phyloP scores from a whole-genome alignment of 2,797 vertebrate genomes.

The Martes flavigula region DNA sequence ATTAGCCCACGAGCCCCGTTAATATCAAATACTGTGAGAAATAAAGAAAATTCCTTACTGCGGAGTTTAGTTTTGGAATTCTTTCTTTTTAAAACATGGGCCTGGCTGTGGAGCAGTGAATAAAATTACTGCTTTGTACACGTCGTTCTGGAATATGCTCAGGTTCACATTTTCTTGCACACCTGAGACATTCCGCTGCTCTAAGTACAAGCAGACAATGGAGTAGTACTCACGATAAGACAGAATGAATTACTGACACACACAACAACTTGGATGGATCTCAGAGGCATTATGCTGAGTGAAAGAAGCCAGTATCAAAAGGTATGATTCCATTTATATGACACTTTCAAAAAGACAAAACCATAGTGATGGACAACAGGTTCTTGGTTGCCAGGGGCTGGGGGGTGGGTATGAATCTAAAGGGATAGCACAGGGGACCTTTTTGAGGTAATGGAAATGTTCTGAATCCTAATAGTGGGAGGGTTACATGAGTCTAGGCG shows the following conservation, averaged over 20 bases:
- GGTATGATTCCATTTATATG: slow-evolving; percentile 19
- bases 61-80: slow-evolving; percentile 49
- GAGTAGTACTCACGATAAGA: slow-evolving; percentile 36
- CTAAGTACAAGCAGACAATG: slow-evolving; percentile 47
- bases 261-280: slow-evolving; percentile 44
- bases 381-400: neutral
- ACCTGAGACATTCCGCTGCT: slow-evolving; percentile 26
- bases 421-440: neutral
- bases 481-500: neutral
- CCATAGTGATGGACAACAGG: neutral
- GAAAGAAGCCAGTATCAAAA: slow-evolving; percentile 58
- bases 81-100: slow-evolving; percentile 43
- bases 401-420: neutral
- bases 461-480: neutral
- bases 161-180: slow-evolving; percentile 16
- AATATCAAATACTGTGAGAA: slow-evolving; percentile 47
- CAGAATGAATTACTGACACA: slow-evolving; percentile 40
- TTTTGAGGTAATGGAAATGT: neutral
- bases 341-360: slow-evolving; percentile 54
- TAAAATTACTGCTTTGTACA: slow-evolving; percentile 54
- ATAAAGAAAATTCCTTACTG: slow-evolving; percentile 24
- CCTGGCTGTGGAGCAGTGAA: slow-evolving; percentile 27
- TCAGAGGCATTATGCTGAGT: slow-evolving; percentile 45
- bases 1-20: slow-evolving; percentile 35
- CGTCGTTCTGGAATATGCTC: slow-evolving; percentile 48